Conservation (phyloP, 2,888 invertebrate genomes). For the Macaria liturata region DNA sequence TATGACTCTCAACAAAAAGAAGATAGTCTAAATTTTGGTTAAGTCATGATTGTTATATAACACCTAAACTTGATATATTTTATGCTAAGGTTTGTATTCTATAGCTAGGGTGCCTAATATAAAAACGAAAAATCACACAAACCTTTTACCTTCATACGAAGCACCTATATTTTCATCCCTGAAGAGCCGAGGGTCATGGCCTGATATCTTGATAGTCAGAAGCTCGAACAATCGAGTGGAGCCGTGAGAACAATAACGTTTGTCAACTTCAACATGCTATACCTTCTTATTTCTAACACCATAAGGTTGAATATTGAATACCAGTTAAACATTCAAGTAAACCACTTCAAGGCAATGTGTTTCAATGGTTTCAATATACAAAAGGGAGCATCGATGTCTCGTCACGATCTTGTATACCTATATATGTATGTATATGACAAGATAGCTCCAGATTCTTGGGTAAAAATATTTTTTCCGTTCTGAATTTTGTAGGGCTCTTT, state of each 20-base stretch:
- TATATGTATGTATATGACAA: no score
- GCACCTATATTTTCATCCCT: constrained; percentile 42
- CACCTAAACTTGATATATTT: no score
- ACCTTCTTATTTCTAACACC: constrained; percentile 1
- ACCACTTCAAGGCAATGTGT: constrained; percentile 50
- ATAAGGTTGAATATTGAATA: constrained; percentile 21
- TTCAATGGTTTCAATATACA: constrained; percentile 45
- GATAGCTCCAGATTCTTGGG: no score
- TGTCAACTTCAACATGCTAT: constrained; percentile 36
- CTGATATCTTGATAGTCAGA: constrained; percentile 73
- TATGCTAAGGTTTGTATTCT: no score
- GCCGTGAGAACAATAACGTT: constrained; percentile 68
- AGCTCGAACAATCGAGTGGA: constrained; percentile 72
- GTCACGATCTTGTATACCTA: constrained; percentile 41
- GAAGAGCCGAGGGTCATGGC: constrained; percentile 59
- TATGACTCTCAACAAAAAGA: no score
- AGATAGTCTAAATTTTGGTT: no score
- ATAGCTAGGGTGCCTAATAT: no score
- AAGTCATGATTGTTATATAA: no score
- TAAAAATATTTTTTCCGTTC: no score
- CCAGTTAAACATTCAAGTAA: constrained; percentile 1
- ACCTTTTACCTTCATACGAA: neutral
- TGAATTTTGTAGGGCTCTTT: no score
- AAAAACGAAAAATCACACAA: no score
- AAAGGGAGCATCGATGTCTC: constrained; percentile 44